Base-by-base conservation (phyloP, 2,888 invertebrate species). In the Bugulina stolonifera region DNA sequence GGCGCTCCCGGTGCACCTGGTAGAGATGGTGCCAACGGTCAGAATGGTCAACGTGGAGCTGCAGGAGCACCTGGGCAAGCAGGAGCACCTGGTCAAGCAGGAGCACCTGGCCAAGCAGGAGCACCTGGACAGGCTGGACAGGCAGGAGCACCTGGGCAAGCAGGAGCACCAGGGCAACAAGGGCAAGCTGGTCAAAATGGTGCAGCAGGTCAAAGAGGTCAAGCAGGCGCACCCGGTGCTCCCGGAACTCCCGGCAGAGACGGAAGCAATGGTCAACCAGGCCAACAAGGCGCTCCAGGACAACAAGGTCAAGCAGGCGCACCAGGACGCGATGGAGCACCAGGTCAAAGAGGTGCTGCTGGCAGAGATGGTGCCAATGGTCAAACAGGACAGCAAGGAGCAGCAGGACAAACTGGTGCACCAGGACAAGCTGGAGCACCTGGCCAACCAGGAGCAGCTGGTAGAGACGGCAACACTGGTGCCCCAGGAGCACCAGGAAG, bases 341-440 rank as follows among this genome's bases (percentile, higher is more conserved):
- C 29, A 64, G 64, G 64, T 64, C 32, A 64, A 34, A 10, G 5
- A 14, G 64, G 64, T 29, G 18, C 64, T 25, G 25, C 64, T 29
- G 32, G 32, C 58, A 18, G 43, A 25, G 72, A 64, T 64, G 64
- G 64, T 43, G 43, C 43, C 18, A 43, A 43, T 64, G 64, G 64
- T 14, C 64, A 64, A 64, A 3, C 2, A 27, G 64, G 64, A 27
- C 10, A 5, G 32, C 64, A 22, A 32, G 64, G 64, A 23, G 32
- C 64, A 32, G 32, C 29, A 32, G 64, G 64, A 27, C 27, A n/a
- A 29, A n/a, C 25, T 64, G 64, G 64, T 32, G 22, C 27, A 34
- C 64, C 64, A 29, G 64, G 64, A 29, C 64, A 64, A 32, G 29
- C 27, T 29, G 64, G 64, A 64, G 27, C 25, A 5, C 64, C 2